Conservation (phyloP, 92 coral and sea anemone species). For the Metridium senile region DNA sequence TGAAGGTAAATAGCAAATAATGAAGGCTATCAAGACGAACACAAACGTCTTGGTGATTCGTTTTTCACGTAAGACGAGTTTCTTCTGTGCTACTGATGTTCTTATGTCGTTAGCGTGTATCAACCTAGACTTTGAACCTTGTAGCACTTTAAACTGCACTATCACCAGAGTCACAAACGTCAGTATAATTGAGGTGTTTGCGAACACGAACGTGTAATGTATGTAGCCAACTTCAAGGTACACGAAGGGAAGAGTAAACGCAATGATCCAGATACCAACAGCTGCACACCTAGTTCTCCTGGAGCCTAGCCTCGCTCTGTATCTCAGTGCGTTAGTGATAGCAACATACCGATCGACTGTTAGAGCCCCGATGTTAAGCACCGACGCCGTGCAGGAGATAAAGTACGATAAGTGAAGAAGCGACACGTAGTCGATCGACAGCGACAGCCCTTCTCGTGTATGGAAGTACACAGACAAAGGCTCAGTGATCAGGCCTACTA, state of each 20-base stretch:
- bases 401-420: conserved; percentile 51
- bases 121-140: conserved; percentile 12
- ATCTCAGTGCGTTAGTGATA: conserved; percentile 35
- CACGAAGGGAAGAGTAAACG: conserved; percentile 45
- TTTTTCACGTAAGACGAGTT: conserved; percentile 18
- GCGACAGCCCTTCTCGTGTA: conserved; percentile 42
- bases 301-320: conserved; percentile 35
- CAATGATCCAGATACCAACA: conserved; percentile 35
- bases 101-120: neutral
- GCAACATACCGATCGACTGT: conserved; percentile 54
- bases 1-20: conserved; percentile 44
- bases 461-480: conserved; percentile 63
- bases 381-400: conserved; percentile 58
- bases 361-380: conserved; percentile 43
- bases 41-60: conserved; percentile 41
- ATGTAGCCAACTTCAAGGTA: conserved; percentile 58
- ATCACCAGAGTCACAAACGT: conserved; percentile 21
- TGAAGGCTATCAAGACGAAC: conserved; percentile 39
- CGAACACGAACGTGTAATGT: conserved; percentile 41
- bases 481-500: conserved; percentile 66
- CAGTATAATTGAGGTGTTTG: conserved; percentile 25
- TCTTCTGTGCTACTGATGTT: conserved; percentile 2
- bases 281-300: conserved; percentile 26
- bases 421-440: conserved; percentile 22
- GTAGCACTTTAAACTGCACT: conserved; percentile 4